phyloP scores from a whole-genome alignment of 2,888 invertebrate species.

The Eupithecia tripunctaria region DNA sequence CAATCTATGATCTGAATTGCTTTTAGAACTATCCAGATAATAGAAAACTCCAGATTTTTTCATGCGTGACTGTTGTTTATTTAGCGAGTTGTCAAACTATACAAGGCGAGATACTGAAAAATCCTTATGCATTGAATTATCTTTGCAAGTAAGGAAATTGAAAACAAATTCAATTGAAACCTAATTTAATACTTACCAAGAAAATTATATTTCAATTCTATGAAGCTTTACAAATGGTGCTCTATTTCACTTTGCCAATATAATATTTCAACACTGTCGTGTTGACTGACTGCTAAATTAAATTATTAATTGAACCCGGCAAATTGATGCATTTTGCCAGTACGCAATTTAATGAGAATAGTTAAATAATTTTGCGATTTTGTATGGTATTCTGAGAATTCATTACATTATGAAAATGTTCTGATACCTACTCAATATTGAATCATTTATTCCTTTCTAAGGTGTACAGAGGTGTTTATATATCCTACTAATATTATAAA shows the following conservation, averaged over 20 bases:
- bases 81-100: neutral
- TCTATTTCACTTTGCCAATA: slow-evolving; percentile 4
- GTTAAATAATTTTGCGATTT: neutral
- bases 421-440: neutral
- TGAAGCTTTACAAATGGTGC: neutral
- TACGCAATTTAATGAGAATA: slow-evolving; percentile 10
- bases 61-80: too few relatives aligned
- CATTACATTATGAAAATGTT: neutral
- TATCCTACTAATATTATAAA: too few relatives aligned
- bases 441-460: too few relatives aligned
- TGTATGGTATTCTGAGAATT: neutral
- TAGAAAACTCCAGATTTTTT: too few relatives aligned
- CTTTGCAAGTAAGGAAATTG: neutral
- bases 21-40: too few relatives aligned
- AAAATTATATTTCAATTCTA: neutral
- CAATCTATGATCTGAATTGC: too few relatives aligned
- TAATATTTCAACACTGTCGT: slow-evolving; percentile 11
- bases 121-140: too few relatives aligned
- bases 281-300: neutral
- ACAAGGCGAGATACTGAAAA: neutral
- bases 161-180: neutral
- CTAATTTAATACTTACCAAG: neutral
- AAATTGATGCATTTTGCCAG: slow-evolving; percentile 54
- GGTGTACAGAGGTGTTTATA: neutral
- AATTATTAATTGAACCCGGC: slow-evolving; percentile 43